Evolutionary conservation across 2,113 vertebrate genomes (phyloP).

Genomic region (Catagonus wagneri): DNA sequence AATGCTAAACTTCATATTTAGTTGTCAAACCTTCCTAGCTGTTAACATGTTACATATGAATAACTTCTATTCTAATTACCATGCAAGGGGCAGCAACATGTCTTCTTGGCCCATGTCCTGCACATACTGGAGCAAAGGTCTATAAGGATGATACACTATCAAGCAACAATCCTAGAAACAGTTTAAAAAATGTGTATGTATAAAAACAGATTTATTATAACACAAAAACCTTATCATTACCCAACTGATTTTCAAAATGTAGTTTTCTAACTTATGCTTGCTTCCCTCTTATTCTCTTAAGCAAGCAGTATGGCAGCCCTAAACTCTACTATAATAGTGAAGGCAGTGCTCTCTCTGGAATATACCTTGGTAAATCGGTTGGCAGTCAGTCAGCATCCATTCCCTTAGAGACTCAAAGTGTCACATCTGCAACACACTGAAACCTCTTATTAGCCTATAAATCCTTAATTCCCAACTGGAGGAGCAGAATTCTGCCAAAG

Average conservation of each 20-base stretch:
- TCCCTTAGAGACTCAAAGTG: slow-evolving; percentile 84
- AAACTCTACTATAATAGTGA: slow-evolving; percentile 81
- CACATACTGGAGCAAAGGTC: slow-evolving; percentile 98
- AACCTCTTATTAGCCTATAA: slow-evolving; percentile 87
- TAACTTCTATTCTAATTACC: slow-evolving; percentile 89
- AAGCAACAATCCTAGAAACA: slow-evolving; percentile 98
- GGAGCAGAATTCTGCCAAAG: slow-evolving; percentile 84
- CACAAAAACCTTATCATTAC: slow-evolving; percentile 70
- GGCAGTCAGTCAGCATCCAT: slow-evolving; percentile 84
- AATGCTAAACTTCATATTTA: slow-evolving; percentile 51
- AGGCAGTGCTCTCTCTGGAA: slow-evolving; percentile 86
- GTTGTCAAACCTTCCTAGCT: slow-evolving; percentile 55
- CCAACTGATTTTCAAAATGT: slow-evolving; percentile 77
- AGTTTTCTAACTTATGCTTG: slow-evolving; percentile 71
- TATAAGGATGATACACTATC: slow-evolving; percentile 99
- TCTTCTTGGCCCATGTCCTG: slow-evolving; percentile 99
- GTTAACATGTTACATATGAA: slow-evolving; percentile 70
- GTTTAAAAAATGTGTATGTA: slow-evolving; percentile 75
- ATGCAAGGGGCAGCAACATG: slow-evolving; percentile 98
- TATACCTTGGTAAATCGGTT: slow-evolving; percentile 84
- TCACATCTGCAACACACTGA: slow-evolving; percentile 87
- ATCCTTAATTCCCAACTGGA: slow-evolving; percentile 85
- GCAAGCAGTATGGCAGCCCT: slow-evolving; percentile 77
- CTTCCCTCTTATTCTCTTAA: slow-evolving; percentile 57
- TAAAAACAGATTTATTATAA: slow-evolving; percentile 83